These are phyloP conservation scores for Tarsius wallacei DNA, from an alignment of 2,797 vertebrate genomes.

Conservation along the genomic window DNA sequence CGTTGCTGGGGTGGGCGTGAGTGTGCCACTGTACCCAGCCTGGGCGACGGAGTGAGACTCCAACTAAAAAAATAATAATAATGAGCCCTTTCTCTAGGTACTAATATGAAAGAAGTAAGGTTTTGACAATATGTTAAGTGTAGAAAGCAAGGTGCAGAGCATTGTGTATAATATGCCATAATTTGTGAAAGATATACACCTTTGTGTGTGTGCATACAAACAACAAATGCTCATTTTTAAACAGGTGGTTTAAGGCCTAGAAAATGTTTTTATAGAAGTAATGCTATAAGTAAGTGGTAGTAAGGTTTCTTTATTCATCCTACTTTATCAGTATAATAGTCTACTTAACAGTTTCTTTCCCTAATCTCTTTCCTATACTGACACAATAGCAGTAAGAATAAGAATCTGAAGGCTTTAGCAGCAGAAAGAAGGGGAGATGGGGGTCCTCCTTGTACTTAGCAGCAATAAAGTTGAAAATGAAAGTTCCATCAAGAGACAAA, in stretches of 20 bases:
- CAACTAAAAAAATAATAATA: neutral
- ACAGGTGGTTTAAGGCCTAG: neutral
- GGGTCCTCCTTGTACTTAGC: neutral
- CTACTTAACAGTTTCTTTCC: neutral
- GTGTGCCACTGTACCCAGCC: too few species aligned
- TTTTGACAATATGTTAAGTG: neutral
- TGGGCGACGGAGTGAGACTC: too few species aligned
- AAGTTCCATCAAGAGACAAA: neutral
- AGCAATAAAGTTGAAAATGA: neutral
- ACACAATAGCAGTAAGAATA: neutral
- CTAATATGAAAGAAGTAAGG: neutral
- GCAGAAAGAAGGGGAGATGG: neutral
- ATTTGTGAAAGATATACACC: neutral
- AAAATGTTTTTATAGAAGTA: constrained; percentile 21
- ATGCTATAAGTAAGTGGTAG: neutral
- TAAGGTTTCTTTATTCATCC: neutral
- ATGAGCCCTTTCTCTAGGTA: neutral
- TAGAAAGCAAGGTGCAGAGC: constrained; percentile 16
- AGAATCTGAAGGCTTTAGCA: neutral
- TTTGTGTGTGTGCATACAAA: neutral
- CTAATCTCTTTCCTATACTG: neutral
- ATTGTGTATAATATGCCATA: neutral
- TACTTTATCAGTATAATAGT: neutral
- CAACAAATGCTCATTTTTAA: neutral
- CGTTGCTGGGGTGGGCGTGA: too few species aligned